Percentiles rank a stretch among this genome's conserved stretches.
Evolutionary conservation across 2,113 vertebrate species (phyloP).

Genomic region (Lanius collurio): DNA sequence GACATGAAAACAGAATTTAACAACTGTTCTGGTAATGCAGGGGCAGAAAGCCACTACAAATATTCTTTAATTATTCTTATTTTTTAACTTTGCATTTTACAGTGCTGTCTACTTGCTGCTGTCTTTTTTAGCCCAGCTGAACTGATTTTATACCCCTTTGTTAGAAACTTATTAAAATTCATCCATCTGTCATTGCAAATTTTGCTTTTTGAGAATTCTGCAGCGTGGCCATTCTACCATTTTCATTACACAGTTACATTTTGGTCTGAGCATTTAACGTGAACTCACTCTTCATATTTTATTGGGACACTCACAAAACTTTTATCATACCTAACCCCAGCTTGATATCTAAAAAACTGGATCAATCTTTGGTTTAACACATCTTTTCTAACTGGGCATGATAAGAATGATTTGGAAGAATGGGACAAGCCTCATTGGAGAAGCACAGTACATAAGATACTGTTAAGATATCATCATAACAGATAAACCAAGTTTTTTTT

Average conservation of each 20-base stretch:
- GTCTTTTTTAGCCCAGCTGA: background rate
- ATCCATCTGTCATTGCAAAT: background rate
- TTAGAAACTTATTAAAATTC: background rate
- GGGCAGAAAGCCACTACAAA: background rate
- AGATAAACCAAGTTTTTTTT: background rate
- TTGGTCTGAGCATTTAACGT: background rate
- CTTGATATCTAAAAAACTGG: background rate
- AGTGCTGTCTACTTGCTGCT: background rate
- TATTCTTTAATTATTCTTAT: background rate
- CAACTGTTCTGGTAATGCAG: background rate
- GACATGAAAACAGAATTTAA: background rate
- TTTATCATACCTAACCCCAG: background rate
- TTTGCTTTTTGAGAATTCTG: background rate
- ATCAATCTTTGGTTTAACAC: background rate
- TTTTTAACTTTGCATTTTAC: background rate
- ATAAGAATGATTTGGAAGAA: background rate
- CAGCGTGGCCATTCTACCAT: rapidly evolving
- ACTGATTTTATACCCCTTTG: background rate
- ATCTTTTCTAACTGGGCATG: background rate
- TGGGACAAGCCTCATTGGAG: background rate
- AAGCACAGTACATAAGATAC: background rate
- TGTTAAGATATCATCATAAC: background rate
- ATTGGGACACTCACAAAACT: background rate
- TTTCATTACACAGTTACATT: background rate
- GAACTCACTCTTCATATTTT: background rate